Evolutionary conservation across 2,888 invertebrate species (phyloP).

Genomic region (Plusia festucae): DNA sequence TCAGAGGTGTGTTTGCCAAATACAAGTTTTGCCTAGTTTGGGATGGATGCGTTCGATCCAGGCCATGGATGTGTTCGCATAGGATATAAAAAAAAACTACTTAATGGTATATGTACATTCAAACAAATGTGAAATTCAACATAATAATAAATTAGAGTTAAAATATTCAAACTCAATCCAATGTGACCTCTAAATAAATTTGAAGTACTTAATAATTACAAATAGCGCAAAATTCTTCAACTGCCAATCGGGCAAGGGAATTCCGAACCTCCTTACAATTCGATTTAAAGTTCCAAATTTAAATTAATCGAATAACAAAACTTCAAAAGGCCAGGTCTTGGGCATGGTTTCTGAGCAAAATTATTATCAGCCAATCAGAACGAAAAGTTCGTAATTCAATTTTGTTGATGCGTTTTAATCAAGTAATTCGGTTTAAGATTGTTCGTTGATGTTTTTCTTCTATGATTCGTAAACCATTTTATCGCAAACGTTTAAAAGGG

Average conservation of each 20-base stretch:
- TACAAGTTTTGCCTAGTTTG: too few relatives aligned
- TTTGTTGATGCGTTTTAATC: constrained; percentile 57
- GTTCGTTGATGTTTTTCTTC: constrained; percentile 17
- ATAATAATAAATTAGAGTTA: neutral
- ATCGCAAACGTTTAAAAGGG: neutral
- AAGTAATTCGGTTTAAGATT: constrained; percentile 37
- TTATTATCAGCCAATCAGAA: constrained; percentile 56
- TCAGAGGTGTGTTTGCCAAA: too few relatives aligned
- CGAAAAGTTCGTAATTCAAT: constrained; percentile 52
- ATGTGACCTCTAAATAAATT: neutral
- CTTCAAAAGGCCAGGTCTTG: constrained; percentile 49
- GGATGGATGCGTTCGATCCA: too few relatives aligned
- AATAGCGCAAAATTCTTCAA: constrained; percentile 33
- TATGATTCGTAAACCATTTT: constrained; percentile 18
- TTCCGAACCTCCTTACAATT: constrained; percentile 44
- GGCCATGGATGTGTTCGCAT: too few relatives aligned
- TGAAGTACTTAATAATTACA: neutral
- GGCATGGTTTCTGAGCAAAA: constrained; percentile 31
- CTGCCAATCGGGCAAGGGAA: constrained; percentile 42
- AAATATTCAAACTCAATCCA: constrained; percentile 17
- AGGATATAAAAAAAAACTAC: too few relatives aligned
- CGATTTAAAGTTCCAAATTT: constrained; percentile 51
- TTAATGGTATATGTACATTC: too few relatives aligned
- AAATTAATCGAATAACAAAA: constrained; percentile 56
- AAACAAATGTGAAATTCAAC: too few relatives aligned